Conservation (phyloP, 2,888 invertebrate species). For the Vesta saturnalis region DNA sequence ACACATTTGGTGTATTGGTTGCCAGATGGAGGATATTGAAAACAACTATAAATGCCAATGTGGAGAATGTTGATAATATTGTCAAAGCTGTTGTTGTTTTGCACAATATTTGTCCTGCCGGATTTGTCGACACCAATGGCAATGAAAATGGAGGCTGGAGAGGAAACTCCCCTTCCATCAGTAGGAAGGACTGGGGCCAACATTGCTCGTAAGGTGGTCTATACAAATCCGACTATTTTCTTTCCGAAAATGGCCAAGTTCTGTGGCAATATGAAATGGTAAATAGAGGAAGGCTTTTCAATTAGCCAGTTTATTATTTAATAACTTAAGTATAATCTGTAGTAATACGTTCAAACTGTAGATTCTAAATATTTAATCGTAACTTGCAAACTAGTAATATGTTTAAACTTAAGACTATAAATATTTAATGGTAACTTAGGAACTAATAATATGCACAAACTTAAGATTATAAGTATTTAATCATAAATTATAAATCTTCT, state of each 20-base stretch:
- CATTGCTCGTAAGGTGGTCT: no score
- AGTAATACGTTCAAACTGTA: background rate
- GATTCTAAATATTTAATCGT: background rate
- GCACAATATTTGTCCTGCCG: background rate
- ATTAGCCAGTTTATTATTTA: background rate
- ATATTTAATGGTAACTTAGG: background rate
- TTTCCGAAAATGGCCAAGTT: conserved; percentile 1
- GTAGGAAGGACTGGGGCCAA: no score
- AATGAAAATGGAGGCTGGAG: background rate
- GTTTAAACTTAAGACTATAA: background rate
- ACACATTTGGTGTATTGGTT: conserved; percentile 9
- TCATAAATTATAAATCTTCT: conserved; percentile 9
- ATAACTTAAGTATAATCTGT: background rate
- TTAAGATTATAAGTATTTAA: background rate
- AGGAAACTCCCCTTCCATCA: background rate
- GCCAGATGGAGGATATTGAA: conserved; percentile 3
- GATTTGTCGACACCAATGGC: conserved; percentile 1
- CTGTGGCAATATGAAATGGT: background rate
- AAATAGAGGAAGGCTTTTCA: background rate
- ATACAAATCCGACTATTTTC: background rate
- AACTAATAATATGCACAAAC: background rate
- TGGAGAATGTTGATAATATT: conserved; percentile 1
- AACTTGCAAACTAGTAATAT: background rate
- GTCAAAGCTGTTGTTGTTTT: background rate
- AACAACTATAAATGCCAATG: background rate